Percentiles rank a stretch among this genome's conserved stretches.
phyloP scores from a whole-genome alignment of 2,797 vertebrate species.

The Enteromius viviparus region DNA sequence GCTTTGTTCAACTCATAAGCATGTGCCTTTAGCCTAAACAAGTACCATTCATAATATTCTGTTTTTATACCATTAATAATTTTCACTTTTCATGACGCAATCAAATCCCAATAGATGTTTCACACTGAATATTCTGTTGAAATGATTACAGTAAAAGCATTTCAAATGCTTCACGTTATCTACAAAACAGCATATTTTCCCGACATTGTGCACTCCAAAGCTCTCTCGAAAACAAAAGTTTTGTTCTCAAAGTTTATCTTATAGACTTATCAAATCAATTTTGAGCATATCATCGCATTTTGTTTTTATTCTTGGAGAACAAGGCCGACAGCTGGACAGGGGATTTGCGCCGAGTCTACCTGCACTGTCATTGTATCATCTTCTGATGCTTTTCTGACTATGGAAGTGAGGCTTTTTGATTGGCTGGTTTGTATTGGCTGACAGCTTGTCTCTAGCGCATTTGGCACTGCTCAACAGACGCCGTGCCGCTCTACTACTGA shows the following conservation, averaged over 20 bases:
- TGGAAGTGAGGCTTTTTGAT: constrained; percentile 69
- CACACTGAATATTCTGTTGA: background rate
- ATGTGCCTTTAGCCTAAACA: background rate
- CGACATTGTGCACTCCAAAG: background rate
- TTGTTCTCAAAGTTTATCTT: background rate
- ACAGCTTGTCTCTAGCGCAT: constrained; percentile 69
- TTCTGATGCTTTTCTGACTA: constrained; percentile 66
- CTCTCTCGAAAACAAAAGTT: constrained; percentile 13
- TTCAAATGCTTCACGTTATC: background rate
- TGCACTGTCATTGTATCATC: constrained; percentile 65
- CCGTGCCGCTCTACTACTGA: constrained; percentile 66
- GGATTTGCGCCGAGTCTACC: constrained; percentile 55
- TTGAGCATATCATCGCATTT: constrained; percentile 58
- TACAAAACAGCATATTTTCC: background rate
- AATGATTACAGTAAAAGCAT: background rate
- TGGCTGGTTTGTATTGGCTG: constrained; percentile 68
- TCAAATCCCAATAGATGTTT: background rate
- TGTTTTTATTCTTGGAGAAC: constrained; percentile 46
- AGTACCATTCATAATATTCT: background rate
- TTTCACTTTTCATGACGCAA: background rate
- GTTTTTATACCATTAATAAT: background rate
- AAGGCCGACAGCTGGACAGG: constrained; percentile 51
- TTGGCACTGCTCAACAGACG: constrained; percentile 74
- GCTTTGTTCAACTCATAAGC: background rate
- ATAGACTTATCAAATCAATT: constrained; percentile 46